Base-by-base conservation (phyloP, 2,888 invertebrate species). In the Lacanobia oleracea region DNA sequence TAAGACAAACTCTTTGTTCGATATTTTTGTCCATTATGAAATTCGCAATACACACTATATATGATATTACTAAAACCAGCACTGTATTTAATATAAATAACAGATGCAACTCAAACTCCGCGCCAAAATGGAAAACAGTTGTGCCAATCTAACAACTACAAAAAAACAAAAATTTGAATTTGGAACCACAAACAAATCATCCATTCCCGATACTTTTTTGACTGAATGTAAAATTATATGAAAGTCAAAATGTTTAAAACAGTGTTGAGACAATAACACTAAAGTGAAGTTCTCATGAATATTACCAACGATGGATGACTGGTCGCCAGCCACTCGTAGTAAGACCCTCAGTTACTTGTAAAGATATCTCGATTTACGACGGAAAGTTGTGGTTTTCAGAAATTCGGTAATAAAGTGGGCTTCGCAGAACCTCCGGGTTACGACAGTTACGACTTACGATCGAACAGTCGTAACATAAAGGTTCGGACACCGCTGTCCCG, bases 291-390 rank as follows among this genome's bases (percentile, higher is more conserved):
- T 37, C 5, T 37, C n/a, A 14, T 51, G 10, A 27, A 53, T 62
- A 14, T 37, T 27, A 62, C 8, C 16, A 4, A 18, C 45, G 18
- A 51, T 5, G 18, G 21, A 18, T 18, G n/a, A 16, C 40, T 60
- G 8, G 37, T 6, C 37, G 37, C 12, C 10, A n/a, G 4, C 8
- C 14, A 63, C 43, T 60, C 59, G n/a, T 79, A 71, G 83, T 84
- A 82, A 67, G 72, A 73, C 57, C 63, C 69, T 64, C 76, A 67
- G 77, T 72, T 85, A 83, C 86, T 85, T 87, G 83, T 89, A 87
- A 92, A 89, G 80, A 89, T 79, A 91, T 88, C 69, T 82, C 86
- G 86, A 90, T 92, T 92, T 91, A 92, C 89, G 89, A 91, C 88
- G 77, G 87, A 91, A 90, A 89, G 87, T 88, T 82, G 88, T 72